Evolutionary conservation across 2,797 vertebrate species (phyloP), one percentile per base, ranked within the genome.

Genomic region (Poecilia gillii): DNA sequence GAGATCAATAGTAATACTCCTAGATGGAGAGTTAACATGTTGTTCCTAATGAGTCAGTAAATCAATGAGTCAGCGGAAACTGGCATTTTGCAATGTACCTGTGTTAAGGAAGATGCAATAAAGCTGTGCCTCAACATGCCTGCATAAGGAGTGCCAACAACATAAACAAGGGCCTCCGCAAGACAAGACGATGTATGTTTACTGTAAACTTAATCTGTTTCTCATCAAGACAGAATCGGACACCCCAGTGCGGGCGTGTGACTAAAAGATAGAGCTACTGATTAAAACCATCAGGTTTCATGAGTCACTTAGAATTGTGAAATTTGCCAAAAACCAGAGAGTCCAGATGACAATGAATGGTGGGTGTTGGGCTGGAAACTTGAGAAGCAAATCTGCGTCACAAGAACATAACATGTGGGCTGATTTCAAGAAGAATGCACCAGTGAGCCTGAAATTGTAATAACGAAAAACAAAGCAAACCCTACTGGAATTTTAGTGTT

Each of bases 271-370:
- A 33, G 20, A 86, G n/a, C 74, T 55, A 79, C 47, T 45, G 14
- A 82, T 55, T 11, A 80, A 84, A 74, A 20, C 28, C 41, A 85
- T 84, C 82, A 89, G 83, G 90, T 76, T 18, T 49, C 33, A 62
- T 94, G 90, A 93, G 71, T 94, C 87, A 95, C 72, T 5, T 57
- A 57, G 25, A 79, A 78, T 74, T 80, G 83, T 80, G 89, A 91
- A 84, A 89, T 87, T 28, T 55, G 73, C 75, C 33, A 73, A 78
- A 80, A 87, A 74, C 49, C 79, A 66, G 73, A 45, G 33, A 73
- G 55, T 73, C 43, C 0, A 59, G 73, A 57, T 64, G 57, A 16
- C 23, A 72, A 75, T 82, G 62, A 83, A 82, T 46, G 31, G 82
- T 91, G 87, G 83, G 88, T 70, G 85, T 88, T 4, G 0, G 49